Evolutionary conservation across 2,888 invertebrate species (phyloP).

Genomic region (Archips crataeganus): DNA sequence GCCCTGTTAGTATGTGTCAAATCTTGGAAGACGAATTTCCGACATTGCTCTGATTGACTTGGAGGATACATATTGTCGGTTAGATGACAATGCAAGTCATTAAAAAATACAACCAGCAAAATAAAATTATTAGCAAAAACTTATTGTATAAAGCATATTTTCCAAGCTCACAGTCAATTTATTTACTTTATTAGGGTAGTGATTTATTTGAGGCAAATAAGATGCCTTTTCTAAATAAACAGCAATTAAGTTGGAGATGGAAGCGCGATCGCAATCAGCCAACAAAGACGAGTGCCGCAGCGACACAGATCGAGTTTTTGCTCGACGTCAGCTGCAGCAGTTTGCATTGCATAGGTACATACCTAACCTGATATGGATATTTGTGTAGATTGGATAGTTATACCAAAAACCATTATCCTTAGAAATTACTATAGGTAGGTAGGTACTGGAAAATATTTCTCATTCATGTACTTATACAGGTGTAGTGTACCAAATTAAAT

Average conservation of each 20-base stretch:
- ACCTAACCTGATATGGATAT: not conserved
- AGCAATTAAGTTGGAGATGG: not conserved
- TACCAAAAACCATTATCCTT: not conserved
- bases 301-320: not conserved
- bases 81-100: too few relatives aligned
- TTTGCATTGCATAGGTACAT: not conserved
- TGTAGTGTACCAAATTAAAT: too few relatives aligned
- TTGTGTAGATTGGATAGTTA: not conserved
- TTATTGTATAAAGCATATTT: not conserved
- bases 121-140: too few relatives aligned
- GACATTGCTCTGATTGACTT: too few relatives aligned
- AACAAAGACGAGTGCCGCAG: not conserved
- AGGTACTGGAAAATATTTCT: too few relatives aligned
- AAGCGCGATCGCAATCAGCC: not conserved
- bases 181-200: not conserved
- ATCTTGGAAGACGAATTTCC: too few relatives aligned
- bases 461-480: too few relatives aligned
- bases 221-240: not conserved
- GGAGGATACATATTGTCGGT: too few relatives aligned
- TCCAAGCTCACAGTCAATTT: not conserved
- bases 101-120: too few relatives aligned
- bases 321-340: conserved; percentile 11
- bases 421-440: too few relatives aligned
- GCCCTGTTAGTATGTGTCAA: too few relatives aligned
- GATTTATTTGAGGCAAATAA: not conserved